A percentile compares a stretch with the other conserved stretches of the same genome.
Evolutionary conservation across 1,140 invertebrate genomes (phyloP).

Genomic region (Goniozus legneri): DNA sequence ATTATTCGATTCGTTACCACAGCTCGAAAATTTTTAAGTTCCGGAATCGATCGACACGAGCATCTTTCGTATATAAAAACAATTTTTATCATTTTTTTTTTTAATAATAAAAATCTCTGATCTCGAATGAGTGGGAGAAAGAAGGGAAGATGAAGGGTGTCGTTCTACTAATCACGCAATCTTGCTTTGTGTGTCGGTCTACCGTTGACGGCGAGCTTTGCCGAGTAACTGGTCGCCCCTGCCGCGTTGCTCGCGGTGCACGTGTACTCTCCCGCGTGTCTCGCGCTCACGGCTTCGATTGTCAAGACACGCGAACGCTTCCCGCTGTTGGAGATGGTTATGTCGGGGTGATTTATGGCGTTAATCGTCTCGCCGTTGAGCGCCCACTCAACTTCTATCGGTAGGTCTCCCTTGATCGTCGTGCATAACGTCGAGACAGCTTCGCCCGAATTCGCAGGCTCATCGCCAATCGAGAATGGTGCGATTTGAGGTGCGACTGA

Average conservation of each 20-base stretch:
- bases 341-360: conserved; percentile 38
- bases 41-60: conserved; percentile 26
- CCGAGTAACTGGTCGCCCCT: conserved; percentile 59
- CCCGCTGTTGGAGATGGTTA: conserved; percentile 60
- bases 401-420: conserved; percentile 70
- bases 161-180: neutral
- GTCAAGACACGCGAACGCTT: conserved; percentile 63
- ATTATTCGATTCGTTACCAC: too few relatives aligned
- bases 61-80: conserved; percentile 1
- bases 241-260: conserved; percentile 67
- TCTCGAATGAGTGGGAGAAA: neutral
- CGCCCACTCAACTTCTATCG: conserved; percentile 68
- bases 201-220: conserved; percentile 65
- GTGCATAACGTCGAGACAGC: conserved; percentile 63
- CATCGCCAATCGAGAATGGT: conserved; percentile 70
- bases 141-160: neutral
- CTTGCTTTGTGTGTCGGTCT: conserved; percentile 26
- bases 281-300: conserved; percentile 62
- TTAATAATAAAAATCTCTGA: neutral
- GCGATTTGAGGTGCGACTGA: conserved; percentile 69
- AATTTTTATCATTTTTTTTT: neutral
- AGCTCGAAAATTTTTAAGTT: too few relatives aligned
- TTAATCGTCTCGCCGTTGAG: conserved; percentile 57
- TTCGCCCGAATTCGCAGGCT: conserved; percentile 66
- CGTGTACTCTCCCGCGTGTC: conserved; percentile 65